phyloP scores from a whole-genome alignment of 2,113 vertebrate species.

The Pelecanus crispus region DNA sequence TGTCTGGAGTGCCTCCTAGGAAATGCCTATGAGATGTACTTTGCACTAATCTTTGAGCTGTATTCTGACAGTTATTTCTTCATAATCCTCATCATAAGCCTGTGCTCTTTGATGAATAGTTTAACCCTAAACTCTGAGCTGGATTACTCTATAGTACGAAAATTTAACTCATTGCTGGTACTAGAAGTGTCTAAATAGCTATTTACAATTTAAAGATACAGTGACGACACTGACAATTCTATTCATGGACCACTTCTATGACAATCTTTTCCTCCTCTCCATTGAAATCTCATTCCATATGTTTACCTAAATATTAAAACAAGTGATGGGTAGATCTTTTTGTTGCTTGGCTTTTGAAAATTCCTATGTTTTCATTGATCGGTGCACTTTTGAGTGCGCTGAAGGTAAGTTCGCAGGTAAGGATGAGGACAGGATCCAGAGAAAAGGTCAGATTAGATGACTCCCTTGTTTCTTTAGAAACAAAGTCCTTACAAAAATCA shows the following conservation, averaged over 20 bases:
- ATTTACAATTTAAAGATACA: not conserved
- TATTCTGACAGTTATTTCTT: conserved; percentile 74
- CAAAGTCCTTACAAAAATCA: conserved; percentile 32
- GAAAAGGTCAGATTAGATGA: conserved; percentile 50
- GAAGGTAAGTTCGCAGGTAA: conserved; percentile 42
- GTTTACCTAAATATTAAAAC: conserved; percentile 12
- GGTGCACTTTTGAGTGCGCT: not conserved
- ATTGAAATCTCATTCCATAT: not conserved
- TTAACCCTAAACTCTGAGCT: conserved; percentile 67
- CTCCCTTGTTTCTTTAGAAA: conserved; percentile 53
- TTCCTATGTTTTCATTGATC: not conserved
- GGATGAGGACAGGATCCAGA: conserved; percentile 2
- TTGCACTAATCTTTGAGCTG: conserved; percentile 71
- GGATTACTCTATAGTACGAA: conserved; percentile 38
- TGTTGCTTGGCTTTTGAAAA: not conserved
- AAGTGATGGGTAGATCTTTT: not conserved
- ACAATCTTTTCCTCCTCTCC: not conserved
- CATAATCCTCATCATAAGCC: conserved; percentile 71
- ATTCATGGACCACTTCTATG: not conserved
- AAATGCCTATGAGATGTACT: conserved; percentile 67
- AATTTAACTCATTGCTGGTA: conserved; percentile 37
- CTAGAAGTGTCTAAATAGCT: not conserved
- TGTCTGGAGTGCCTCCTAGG: conserved; percentile 64
- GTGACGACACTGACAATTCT: not conserved
- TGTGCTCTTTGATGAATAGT: conserved; percentile 65